phyloP scores from a whole-genome alignment of 2,888 invertebrate species.

The Urechis unicinctus region DNA sequence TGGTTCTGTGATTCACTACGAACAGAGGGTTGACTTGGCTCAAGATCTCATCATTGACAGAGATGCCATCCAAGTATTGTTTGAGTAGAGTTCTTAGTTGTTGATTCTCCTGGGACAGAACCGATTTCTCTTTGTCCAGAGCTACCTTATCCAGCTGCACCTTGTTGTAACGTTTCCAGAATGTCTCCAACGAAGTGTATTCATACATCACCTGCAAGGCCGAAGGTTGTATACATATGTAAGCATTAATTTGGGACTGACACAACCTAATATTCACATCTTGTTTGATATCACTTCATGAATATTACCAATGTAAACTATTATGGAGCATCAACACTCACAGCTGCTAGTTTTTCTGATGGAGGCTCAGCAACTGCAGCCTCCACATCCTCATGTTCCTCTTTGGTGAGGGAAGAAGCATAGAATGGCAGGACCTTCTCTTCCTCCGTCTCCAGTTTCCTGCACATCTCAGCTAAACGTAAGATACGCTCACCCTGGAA shows the following conservation, averaged over 20 bases:
- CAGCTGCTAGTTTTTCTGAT: slow-evolving; percentile 39
- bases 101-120: slow-evolving; percentile 59
- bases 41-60: slow-evolving; percentile 50
- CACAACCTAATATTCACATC: background rate
- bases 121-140: slow-evolving; percentile 49
- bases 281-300: background rate
- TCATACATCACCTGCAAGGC: slow-evolving; percentile 42
- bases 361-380: slow-evolving; percentile 41
- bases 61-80: slow-evolving; percentile 51
- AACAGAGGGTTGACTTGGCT: slow-evolving; percentile 49
- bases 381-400: slow-evolving; percentile 45
- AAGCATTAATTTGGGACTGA: too few species aligned
- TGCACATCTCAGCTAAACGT: slow-evolving; percentile 48
- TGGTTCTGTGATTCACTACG: slow-evolving; percentile 48
- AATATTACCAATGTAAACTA: background rate
- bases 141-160: slow-evolving; percentile 56
- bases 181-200: slow-evolving; percentile 59
- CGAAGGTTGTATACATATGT: slow-evolving; percentile 1
- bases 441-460: slow-evolving; percentile 50
- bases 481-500: slow-evolving; percentile 42
- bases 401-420: slow-evolving; percentile 44
- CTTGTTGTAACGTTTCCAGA: slow-evolving; percentile 62
- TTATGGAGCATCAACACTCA: slow-evolving; percentile 22
- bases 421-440: slow-evolving; percentile 52
- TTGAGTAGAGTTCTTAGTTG: slow-evolving; percentile 48